Evolutionary conservation across 2,113 vertebrate genomes (phyloP), one percentile per base, ranked within the genome.

Genomic region (Sprattus sprattus): DNA sequence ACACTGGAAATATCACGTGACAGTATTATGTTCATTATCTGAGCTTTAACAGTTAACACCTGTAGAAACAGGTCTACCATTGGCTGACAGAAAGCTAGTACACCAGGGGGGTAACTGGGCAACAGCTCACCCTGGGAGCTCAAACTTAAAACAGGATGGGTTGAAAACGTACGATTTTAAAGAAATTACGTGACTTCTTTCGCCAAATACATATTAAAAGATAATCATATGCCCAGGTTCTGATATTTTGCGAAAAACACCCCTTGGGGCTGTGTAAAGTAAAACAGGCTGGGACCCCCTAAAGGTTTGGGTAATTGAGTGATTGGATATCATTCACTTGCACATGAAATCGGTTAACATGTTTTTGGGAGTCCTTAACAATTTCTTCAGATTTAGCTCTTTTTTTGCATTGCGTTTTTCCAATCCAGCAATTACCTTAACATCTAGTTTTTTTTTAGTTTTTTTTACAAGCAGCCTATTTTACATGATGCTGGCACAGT

Each of bases 191-290:
- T 32, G 64, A 71, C 64, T 71, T 83, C 25, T 82, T 46, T 91
- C 87, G 89, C 54, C 46, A 71, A 87, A 88, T 85, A 91, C 87
- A 82, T 87, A 91, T 89, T 87, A 93, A 92, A 92, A 87, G 84
- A 89, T 91, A 91, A 89, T 91, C 84, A 89, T 84, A 89, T 90
- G 87, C 71, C 85, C 84, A 84, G 67, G 81, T 83, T 84, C 84
- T 47, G 85, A 82, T 91, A 86, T 91, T 92, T 91, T 90, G 10
- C 86, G 83, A 88, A 89, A 89, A 82, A 81, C 57, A 84, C 81
- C 82, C 88, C 54, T 44, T 50, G 57, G 71, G 84, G 83, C 80
- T 87, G 81, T 86, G 80, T 88, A 87, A 91, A 89, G 85, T 88
- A 84, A 84, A 87, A 88, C 84, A 85, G 86, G 81, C 84, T 46